phyloP scores from a whole-genome alignment of 2,113 vertebrate genomes.

The Cynoglossus semilaevis region DNA sequence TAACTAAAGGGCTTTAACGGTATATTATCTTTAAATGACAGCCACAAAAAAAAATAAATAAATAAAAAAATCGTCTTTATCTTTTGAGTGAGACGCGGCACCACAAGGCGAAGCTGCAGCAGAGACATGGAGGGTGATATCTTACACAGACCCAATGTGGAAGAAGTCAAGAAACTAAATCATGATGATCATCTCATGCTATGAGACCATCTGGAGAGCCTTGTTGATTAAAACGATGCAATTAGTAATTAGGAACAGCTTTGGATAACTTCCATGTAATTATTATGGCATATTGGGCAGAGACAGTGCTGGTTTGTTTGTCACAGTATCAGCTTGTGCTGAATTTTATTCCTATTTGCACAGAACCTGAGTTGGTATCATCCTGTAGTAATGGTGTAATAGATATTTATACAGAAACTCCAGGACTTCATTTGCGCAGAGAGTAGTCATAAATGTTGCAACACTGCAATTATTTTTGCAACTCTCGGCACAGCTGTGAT shows the following conservation, averaged over 20 bases:
- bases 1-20: too few relatives aligned
- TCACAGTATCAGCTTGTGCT: too few relatives aligned
- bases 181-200: conserved; percentile 46
- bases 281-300: too few relatives aligned
- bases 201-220: conserved; percentile 14
- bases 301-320: too few relatives aligned
- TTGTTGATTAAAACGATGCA: conserved; percentile 16
- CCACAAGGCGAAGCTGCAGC: conserved; percentile 2
- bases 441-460: conserved; percentile 14
- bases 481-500: conserved; percentile 4
- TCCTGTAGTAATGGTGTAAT: not conserved
- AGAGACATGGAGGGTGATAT: conserved; percentile 2
- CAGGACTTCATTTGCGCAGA: not conserved
- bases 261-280: conserved; percentile 6
- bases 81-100: conserved; percentile 14
- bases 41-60: not conserved
- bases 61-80: conserved; percentile 22
- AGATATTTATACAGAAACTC: conserved; percentile 4
- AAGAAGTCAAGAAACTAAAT: conserved; percentile 35
- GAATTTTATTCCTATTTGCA: too few relatives aligned
- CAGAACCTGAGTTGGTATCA: not conserved
- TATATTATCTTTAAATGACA: too few relatives aligned
- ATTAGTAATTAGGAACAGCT: conserved; percentile 33
- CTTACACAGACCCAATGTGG: conserved; percentile 6
- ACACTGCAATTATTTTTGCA: not conserved